phyloP scores from a whole-genome alignment of 1,140 invertebrate species.

The Mizuhopecten yessoensis region DNA sequence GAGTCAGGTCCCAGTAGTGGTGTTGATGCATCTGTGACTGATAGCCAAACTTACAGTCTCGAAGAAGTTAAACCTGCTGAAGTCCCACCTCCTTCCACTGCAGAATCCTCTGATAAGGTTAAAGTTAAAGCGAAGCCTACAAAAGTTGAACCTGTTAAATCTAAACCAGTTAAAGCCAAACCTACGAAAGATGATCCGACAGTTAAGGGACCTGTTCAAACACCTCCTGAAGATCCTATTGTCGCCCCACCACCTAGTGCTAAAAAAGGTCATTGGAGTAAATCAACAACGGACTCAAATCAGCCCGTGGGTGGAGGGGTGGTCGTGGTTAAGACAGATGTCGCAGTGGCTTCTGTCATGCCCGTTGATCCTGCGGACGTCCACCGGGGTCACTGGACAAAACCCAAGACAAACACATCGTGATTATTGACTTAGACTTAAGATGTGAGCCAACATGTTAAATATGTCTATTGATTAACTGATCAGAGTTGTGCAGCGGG shows the following conservation, averaged over 20 bases:
- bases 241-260: background rate
- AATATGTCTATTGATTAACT: background rate
- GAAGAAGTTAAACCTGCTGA: background rate
- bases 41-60: background rate
- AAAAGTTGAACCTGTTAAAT: background rate
- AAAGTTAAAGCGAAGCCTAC: background rate
- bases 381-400: conserved; percentile 12
- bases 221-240: background rate
- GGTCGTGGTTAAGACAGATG: background rate
- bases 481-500: background rate
- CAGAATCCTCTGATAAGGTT: background rate
- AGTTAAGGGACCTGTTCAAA: background rate
- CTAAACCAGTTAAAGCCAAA: conserved; percentile 11
- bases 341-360: background rate
- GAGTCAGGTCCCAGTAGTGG: background rate
- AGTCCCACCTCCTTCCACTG: background rate
- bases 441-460: background rate
- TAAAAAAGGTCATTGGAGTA: background rate
- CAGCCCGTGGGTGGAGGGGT: background rate
- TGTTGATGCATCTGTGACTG: background rate
- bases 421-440: background rate
- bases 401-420: background rate
- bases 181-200: background rate
- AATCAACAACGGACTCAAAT: background rate
- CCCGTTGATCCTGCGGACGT: background rate